Conservation (phyloP, 2,888 invertebrate species). For the Drosophila stalkeri region DNA sequence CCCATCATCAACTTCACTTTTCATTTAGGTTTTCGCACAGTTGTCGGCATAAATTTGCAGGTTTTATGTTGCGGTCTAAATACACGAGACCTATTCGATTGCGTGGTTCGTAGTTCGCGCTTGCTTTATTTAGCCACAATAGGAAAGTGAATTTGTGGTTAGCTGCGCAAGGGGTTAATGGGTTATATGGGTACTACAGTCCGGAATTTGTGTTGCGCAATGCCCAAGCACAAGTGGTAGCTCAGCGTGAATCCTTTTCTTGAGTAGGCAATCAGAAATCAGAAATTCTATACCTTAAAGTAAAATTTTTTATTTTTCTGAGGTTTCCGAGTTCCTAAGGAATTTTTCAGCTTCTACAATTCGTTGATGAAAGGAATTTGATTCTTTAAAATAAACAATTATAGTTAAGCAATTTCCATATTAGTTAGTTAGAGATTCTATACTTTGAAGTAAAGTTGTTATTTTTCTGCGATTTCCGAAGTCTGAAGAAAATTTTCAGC, state of each 20-base stretch:
- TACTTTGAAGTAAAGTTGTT: too few relatives aligned
- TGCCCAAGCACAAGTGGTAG: not conserved
- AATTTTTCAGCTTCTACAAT: not conserved
- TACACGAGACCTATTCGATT: constrained; percentile 12
- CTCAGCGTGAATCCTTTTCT: constrained; percentile 2
- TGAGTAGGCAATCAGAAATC: not conserved
- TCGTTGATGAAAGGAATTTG: too few relatives aligned
- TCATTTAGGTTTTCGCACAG: constrained; percentile 64
- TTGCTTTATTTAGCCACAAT: constrained; percentile 28
- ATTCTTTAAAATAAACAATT: too few relatives aligned
- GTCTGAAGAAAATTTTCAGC: not conserved
- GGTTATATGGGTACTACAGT: constrained; percentile 12
- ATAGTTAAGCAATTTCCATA: too few relatives aligned
- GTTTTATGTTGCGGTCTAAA: constrained; percentile 58
- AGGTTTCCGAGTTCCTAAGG: not conserved
- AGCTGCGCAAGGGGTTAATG: constrained; percentile 28
- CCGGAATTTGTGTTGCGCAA: not conserved
- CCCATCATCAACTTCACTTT: constrained; percentile 57
- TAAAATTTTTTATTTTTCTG: too few relatives aligned
- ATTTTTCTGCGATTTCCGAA: too few relatives aligned
- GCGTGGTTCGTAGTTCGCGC: constrained; percentile 7
- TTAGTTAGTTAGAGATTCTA: too few relatives aligned
- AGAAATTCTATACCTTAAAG: not conserved
- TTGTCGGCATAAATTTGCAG: constrained; percentile 64
- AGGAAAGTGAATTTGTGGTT: constrained; percentile 59